Evolutionary conservation across 37 sponge, comb jelly and placozoan genomes (phyloP).

Genomic region (Aphrocallistes beatrix): DNA sequence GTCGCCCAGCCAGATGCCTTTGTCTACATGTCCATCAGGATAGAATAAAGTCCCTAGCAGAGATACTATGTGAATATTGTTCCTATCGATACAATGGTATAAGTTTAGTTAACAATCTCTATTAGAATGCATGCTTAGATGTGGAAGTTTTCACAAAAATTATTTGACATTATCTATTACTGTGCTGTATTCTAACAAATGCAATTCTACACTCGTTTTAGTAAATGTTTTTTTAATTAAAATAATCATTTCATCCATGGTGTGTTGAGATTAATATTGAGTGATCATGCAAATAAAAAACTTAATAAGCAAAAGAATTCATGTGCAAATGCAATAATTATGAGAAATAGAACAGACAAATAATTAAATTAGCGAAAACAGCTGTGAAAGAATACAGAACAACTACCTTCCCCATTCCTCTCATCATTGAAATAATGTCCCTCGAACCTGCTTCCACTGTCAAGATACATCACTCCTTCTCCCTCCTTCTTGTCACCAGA

Average conservation of each 20-base stretch:
- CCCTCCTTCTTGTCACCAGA: conserved; percentile 49
- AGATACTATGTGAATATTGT: not conserved
- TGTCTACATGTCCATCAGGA: conserved; percentile 45
- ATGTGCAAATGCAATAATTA: too few species aligned
- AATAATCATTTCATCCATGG: too few species aligned
- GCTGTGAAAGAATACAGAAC: too few species aligned
- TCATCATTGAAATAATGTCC: conserved; percentile 27
- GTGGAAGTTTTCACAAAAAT: not conserved
- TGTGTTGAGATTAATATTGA: too few species aligned
- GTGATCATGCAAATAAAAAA: too few species aligned
- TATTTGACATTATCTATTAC: too few species aligned
- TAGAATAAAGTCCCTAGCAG: conserved; percentile 29
- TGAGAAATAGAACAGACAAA: too few species aligned
- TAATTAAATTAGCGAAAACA: too few species aligned
- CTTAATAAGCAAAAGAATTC: too few species aligned
- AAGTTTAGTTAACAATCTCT: not conserved
- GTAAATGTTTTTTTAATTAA: too few species aligned
- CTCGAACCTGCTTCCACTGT: conserved; percentile 62
- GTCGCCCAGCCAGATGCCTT: conserved; percentile 62
- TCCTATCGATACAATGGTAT: not conserved
- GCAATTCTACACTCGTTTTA: too few species aligned
- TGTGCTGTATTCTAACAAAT: too few species aligned
- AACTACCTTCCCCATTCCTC: conserved; percentile 61
- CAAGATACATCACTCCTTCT: conserved; percentile 39
- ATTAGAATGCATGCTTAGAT: not conserved